Base-by-base conservation (phyloP, 2,888 invertebrate species). In the Chalcis sispes region DNA sequence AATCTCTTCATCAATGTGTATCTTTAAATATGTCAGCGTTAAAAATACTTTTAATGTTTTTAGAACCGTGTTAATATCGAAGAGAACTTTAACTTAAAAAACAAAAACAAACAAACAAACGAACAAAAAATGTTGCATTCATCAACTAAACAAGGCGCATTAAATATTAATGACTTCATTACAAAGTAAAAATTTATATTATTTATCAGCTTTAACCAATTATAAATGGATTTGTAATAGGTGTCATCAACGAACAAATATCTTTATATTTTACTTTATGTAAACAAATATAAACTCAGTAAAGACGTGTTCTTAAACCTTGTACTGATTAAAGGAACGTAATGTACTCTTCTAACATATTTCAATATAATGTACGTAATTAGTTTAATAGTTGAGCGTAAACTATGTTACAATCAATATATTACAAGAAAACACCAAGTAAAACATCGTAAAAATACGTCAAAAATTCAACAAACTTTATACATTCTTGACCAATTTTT, bases 281-380 rank as follows among this genome's bases (percentile, higher is more conserved):
- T 52, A 59, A 69, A 64, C 65, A 61, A 52, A 58, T n/a, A 32
- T 66, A 52, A 71, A 64, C 36, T 65, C n/a, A 64, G 15, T 46
- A 59, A 36, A n/a, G 25, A 42, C 64, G 67, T 58, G 72, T 58
- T 65, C 56, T 65, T 48, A 36, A 62, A 40, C 4, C 18, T 52
- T 65, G 46, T 66, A 66, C 61, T 52, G 23, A 54, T 8, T 46
- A 54, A 71, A 66, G 25, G 18, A 62, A 48, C n/a, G n/a, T 32
- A 58, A 52, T 77, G 72, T 77, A 77, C 25, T 52, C 48, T 46
- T 59, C 29, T 69, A 64, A 69, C n/a, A 52, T 58, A 42, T 25
- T 64, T 69, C 58, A 72, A 52, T 54, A 58, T 77, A 69, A 65
- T 64, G 64, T 72, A 32, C 54, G 65, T 65, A 71, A 64, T 32